Base-by-base conservation (phyloP, 2,888 invertebrate species). In the Diogma glabrata region DNA sequence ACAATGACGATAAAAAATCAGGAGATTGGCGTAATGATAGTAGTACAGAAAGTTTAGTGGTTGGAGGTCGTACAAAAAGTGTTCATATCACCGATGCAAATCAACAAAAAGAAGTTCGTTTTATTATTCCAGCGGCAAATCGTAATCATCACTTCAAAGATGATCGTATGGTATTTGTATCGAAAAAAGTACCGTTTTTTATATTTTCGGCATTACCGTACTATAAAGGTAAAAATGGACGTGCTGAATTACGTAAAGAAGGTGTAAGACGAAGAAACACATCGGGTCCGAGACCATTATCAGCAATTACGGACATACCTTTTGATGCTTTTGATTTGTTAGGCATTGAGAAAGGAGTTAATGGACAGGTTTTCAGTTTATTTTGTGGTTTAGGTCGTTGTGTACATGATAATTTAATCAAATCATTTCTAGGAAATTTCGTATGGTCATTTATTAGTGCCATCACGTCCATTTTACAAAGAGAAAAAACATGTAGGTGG, bases 191-290 rank as follows among this genome's bases (percentile, higher is more conserved):
- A 52, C 93, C 94, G 28, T 85, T 92, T 71, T 76, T 86, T 59
- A 76, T 94, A 54, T 93, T 87, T 67, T 93, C 93, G 33, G 81
- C 87, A 51, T 79, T 94, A 64, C 90, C 93, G 28, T 92, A 89
- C 66, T 82, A 78, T 52, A 82, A 81, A 65, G 79, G 78, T 60
- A 76, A 80, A 53, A 76, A 71, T 63, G 74, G 75, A 59, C 74
- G 82, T 66, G 71, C 78, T 55, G 85, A 86, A 61, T 61, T 81
- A 46, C 77, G 84, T 49, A 81, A 82, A 69, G 85, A 85, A 64
- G 79, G 77, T 48, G 81, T 79, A 36, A 76, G 90, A 53, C 79
- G 89, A 59, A 77, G 90, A 57, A 89, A 90, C 60, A 78, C 86
- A 45, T 87, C 90, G 3, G 84, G 85, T 4, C 84, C 86, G 33